Evolutionary conservation across 2,888 invertebrate genomes (phyloP), one percentile per base, ranked within the genome.

Genomic region (Pollenia angustigena): DNA sequence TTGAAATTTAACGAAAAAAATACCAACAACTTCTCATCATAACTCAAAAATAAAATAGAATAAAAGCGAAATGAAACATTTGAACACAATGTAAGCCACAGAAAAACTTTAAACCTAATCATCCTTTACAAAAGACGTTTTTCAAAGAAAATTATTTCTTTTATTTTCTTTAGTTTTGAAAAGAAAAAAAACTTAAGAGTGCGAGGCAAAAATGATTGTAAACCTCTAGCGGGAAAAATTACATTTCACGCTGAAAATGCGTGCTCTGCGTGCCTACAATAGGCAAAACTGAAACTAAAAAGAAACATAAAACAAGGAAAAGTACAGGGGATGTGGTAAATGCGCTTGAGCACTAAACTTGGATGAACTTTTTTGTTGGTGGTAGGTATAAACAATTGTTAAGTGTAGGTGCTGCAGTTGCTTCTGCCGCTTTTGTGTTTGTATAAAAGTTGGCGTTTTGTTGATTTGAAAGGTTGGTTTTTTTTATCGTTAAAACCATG

Each of bases 171-270:
- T 46, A 60, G 48, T 50, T 46, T 71, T 42, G 23, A 6, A 9
- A 32, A 9, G 56, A 52, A 50, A 8, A 16, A 46, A 62, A 23
- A 16, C n/a, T 10, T n/a, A 66, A 23, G 16, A 16, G 32, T 32
- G 32, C 32, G 32, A 32, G 32, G 32, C 32, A 32, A 64, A 32
- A 56, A 80, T 4, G 44, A 32, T 32, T 44, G 4, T 16, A 90
- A 90, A 91, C 91, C 91, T 91, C 88, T 88, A 89, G 91, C 89
- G 90, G 90, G 62, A 91, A 92, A 92, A 92, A 92, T 92, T 91
- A 90, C 91, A 92, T 92, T 92, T 92, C 92, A 92, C 92, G 92
- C 91, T 92, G 90, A 90, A 92, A 92, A 92, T 92, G 92, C 92
- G 92, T 92, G 92, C 91, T 92, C 91, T 92, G 92, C 92, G 92